Conservation (phyloP, 2,797 vertebrate genomes). For the Adrianichthys oophorus region DNA sequence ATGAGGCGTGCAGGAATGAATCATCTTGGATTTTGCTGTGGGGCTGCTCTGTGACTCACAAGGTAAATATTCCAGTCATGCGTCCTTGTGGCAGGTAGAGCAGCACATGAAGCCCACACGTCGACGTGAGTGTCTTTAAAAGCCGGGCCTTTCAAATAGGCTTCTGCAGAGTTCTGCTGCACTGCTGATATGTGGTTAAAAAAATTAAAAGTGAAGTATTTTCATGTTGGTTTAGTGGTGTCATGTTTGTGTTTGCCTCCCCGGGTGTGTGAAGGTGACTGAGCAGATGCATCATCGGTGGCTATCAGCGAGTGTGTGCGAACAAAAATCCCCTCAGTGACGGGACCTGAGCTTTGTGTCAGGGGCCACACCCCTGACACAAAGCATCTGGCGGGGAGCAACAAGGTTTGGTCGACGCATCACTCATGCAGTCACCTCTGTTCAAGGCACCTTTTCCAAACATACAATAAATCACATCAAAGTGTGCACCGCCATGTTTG, state of each 20-base stretch:
- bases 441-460: slow-evolving; percentile 14
- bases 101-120: not conserved
- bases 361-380: slow-evolving; percentile 55
- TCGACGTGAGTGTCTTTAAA: slow-evolving; percentile 27
- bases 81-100: slow-evolving; percentile 6
- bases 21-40: slow-evolving; percentile 14
- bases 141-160: slow-evolving; percentile 41
- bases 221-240: slow-evolving; percentile 17
- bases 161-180: too few species aligned
- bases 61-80: slow-evolving; percentile 38
- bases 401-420: slow-evolving; percentile 29
- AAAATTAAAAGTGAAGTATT: not conserved
- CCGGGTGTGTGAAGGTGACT: slow-evolving; percentile 10
- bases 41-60: slow-evolving; percentile 42
- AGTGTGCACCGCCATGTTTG: slow-evolving; percentile 29
- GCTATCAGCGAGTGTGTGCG: slow-evolving; percentile 13
- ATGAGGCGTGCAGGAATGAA: slow-evolving; percentile 15
- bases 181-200: not conserved
- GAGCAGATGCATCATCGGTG: slow-evolving; percentile 28
- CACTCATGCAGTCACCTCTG: slow-evolving; percentile 27
- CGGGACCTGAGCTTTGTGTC: slow-evolving; percentile 19
- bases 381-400: slow-evolving; percentile 15
- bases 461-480: slow-evolving; percentile 32
- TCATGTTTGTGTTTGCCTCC: slow-evolving; percentile 9
- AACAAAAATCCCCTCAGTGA: slow-evolving; percentile 25